Percentiles rank a stretch among this genome's conserved stretches.
These are phyloP conservation scores for Nettapus auritus DNA, from an alignment of 2,113 vertebrate species.

Conservation along the genomic window DNA sequence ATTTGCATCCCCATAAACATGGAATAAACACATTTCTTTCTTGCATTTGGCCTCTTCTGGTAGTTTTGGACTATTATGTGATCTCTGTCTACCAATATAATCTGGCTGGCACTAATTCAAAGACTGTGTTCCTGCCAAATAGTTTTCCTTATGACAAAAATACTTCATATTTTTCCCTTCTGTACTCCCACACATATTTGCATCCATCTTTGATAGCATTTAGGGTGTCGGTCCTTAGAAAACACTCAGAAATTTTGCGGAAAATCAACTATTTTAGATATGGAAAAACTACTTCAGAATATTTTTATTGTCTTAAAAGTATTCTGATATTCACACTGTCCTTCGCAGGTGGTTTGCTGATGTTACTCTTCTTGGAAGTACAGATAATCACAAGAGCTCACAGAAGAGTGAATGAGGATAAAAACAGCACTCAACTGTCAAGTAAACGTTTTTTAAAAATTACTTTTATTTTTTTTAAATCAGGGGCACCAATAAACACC, in stretches of 20 bases:
- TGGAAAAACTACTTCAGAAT: neutral
- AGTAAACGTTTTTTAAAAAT: neutral
- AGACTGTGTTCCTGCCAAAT: neutral
- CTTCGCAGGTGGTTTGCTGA: neutral
- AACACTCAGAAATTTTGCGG: neutral
- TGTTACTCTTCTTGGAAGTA: neutral
- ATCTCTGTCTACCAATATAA: constrained; percentile 17
- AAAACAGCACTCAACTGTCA: neutral
- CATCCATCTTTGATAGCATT: neutral
- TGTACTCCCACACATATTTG: neutral
- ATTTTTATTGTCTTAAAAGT: neutral
- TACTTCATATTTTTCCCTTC: neutral
- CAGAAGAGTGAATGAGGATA: neutral
- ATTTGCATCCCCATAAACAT: neutral
- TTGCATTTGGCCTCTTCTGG: constrained; percentile 7
- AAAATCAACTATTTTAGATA: neutral
- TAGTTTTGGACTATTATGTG: constrained; percentile 31
- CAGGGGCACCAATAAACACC: neutral
- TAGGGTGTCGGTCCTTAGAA: neutral
- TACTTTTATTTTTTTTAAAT: neutral
- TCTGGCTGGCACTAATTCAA: constrained; percentile 14
- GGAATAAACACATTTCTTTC: constrained; percentile 18
- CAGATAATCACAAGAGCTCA: neutral
- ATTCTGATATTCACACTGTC: neutral
- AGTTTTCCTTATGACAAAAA: constrained; percentile 17